Evolutionary conservation across 2,888 invertebrate genomes (phyloP), one percentile per base, ranked within the genome.

Genomic region (Teinopalpus imperialis): DNA sequence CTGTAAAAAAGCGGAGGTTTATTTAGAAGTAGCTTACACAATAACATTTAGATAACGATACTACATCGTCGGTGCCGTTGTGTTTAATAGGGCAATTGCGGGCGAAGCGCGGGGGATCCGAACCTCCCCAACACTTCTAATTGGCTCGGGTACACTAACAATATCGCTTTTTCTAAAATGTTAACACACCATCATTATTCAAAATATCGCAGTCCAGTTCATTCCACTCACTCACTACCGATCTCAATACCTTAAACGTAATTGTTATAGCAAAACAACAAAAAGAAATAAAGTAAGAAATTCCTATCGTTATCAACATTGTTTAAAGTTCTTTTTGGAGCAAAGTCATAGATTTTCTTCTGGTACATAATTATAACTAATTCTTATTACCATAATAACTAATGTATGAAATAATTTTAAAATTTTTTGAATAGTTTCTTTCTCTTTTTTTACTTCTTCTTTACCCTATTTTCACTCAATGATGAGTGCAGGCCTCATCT

Each of bases 1-100:
- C 64, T 70, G 74, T 71, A 81, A 86, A 87, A 82, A 86, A 77
- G 59, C 54, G 61, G 67, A 71, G 78, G 77, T 76, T 81, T 82
- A 78, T 78, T 81, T 81, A 76, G 75, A 77, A 82, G 81, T 78
- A 81, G 75, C 72, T 81, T 81, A 85, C 81, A 80, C 81, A 85
- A 82, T 82, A 82, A 81, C 72, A 74, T 63, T 66, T 66, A 70
- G 71, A 74, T 73, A 69, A 48, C 52, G 57, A 54, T 48, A 47
- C 53, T 54, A 53, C 53, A 57, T 54, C 67, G 68, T 61, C 48
- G 59, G 43, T 47, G 49, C 50, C 57, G 60, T 57, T 69, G 68
- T 74, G 71, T 79, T 82, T 86, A 87, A 87, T 85, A 85, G 85
- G 85, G 80, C 79, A 71, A 67, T 63, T 57, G 69, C 66, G 73